Base-by-base conservation (phyloP, 1,140 invertebrate genomes). In the Apis cerana region DNA sequence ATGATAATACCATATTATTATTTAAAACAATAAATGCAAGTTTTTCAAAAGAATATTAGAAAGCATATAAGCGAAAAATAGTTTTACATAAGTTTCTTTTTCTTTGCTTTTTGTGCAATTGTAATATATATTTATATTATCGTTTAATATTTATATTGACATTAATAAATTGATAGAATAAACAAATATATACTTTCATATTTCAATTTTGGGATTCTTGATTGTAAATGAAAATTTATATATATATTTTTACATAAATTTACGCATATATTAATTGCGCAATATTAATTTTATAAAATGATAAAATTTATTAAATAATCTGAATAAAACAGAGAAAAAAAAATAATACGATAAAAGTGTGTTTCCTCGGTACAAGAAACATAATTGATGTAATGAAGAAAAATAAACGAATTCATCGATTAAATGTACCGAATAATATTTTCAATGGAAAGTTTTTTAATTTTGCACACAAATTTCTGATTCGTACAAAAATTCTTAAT, bases 401-500 rank as follows among this genome's bases (percentile, higher is more conserved):
- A n/a, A 58, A 56, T 21, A 33, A 43, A 33, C 10, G 58, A 11
- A 3, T 11, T 10, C 12, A 11, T 15, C 7, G 0, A 70, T 15
- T 13, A 59, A 21, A 43, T 9, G 10, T 48, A 21, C 1, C 7
- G 15, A 56, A 23, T 3, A 3, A 33, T 54, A 79, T 67, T 33
- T 7, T n/a, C 5, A 11, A 23, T 70, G 48, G 48, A 75, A 56
- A 65, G 23, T 67, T 81, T 50, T 81, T 81, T 9, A 59, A 27
- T 7, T 43, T 43, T 48, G 52, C 33, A 27, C 17, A 48, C 9
- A 19, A 62, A 43, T 54, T 67, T 23, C 17, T 10, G 13, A 19
- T 27, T 61, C 12, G 17, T 74, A 48, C n/a, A 56, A 61, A 75
- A 52, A 10, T 50, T 67, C 62, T 67, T 81, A 67, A 81, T 81